Evolutionary conservation across 2,113 vertebrate species (phyloP), one percentile per base, ranked within the genome.

Genomic region (Anhinga rufa): DNA sequence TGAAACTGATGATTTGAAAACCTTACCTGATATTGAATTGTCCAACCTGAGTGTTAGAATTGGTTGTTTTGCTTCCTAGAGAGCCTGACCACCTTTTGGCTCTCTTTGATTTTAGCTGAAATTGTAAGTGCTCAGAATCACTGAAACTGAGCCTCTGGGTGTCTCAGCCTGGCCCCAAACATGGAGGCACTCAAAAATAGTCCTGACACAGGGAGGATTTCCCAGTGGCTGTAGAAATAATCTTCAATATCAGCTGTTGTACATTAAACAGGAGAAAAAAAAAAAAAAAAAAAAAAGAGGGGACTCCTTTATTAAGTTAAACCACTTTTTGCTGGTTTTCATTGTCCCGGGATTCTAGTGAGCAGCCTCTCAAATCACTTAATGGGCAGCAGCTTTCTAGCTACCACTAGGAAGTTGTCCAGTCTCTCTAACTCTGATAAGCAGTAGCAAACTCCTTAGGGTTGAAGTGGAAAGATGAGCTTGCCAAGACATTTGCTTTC

Each of bases 311-410:
- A 61, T 76, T 91, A 82, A 93, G 31, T 94, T 87, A 92, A 91
- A 93, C 36, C 36, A 94, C 49, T 34, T 96, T 71, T 95, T 83
- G 71, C 82, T 93, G 95, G 71, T 88, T 90, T 93, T 92, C 60
- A 62, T 93, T 91, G 87, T 77, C 54, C 40, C 2, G 2, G 52
- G 65, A 71, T 78, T 86, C 42, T 52, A 82, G 42, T 2, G 3
- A 58, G n/a, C 69, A 68, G 82, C 62, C 44, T 94, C 82, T 83
- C 29, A 5, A 42, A 51, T 93, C 42, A 4, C 60, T 83, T 93
- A 80, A 88, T 86, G 64, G 75, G 46, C 66, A 86, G 82, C 95
- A 93, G 82, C 82, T 94, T 95, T 88, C 51, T 60, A 70, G 68
- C 68, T 92, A 24, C 70, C 29, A 29, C 20, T 55, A 60, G 26